Evolutionary conservation across 2,113 vertebrate species (phyloP).

Genomic region (Neodon shergylaensis): DNA sequence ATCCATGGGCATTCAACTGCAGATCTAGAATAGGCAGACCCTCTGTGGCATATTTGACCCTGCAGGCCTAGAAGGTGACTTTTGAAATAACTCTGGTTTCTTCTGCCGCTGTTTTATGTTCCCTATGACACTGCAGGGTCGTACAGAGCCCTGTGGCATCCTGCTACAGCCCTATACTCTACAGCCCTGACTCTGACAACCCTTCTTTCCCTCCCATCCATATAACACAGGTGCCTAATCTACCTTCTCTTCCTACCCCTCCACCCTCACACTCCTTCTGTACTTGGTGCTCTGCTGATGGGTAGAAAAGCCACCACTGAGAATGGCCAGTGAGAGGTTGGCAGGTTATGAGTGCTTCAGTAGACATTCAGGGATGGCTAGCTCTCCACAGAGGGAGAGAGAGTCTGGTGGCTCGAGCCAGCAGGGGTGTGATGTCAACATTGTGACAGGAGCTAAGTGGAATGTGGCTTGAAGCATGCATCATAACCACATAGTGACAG

Average conservation of each 20-base stretch:
- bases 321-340: neutral
- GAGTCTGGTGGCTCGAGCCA: neutral
- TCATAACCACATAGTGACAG: neutral
- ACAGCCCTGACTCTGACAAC: neutral
- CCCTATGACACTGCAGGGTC: neutral
- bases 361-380: too few species aligned
- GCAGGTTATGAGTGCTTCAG: neutral
- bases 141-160: neutral
- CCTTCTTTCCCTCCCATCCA: neutral
- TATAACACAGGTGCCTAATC: neutral
- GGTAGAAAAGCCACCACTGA: too few species aligned
- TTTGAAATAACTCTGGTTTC: neutral
- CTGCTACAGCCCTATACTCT: neutral
- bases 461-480: neutral
- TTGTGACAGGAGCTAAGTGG: neutral
- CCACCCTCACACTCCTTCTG: neutral
- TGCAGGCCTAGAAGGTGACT: neutral
- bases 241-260: neutral
- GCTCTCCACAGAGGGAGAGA: neutral
- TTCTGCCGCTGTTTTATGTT: neutral
- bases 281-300: neutral
- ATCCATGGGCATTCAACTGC: too few species aligned
- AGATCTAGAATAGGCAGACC: neutral
- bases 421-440: neutral
- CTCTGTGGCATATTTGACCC: neutral